phyloP scores from a whole-genome alignment of 2,888 invertebrate genomes.

The Erebia aethiops region DNA sequence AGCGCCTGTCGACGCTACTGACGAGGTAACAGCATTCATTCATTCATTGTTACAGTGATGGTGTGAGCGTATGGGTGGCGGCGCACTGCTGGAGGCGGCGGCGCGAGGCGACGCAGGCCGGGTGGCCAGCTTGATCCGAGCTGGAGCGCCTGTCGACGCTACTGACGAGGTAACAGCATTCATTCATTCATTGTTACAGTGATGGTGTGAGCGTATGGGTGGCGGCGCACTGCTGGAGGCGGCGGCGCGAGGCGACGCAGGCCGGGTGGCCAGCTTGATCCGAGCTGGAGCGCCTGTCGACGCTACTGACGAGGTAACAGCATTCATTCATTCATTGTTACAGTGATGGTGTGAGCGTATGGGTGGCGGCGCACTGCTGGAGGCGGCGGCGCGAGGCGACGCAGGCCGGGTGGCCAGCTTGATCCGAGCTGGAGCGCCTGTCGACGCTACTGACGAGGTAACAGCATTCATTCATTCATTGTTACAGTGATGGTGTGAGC shows the following conservation, averaged over 20 bases:
- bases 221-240: conserved; percentile 90
- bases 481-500: conserved; percentile 73
- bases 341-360: conserved; percentile 79
- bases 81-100: conserved; percentile 89
- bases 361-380: conserved; percentile 88
- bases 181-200: conserved; percentile 54
- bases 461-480: conserved; percentile 11
- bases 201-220: conserved; percentile 81
- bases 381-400: conserved; percentile 92
- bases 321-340: conserved; percentile 21
- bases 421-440: conserved; percentile 86
- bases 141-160: conserved; percentile 86
- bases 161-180: conserved; percentile 85
- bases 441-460: conserved; percentile 89
- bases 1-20: conserved; percentile 87
- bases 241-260: conserved; percentile 92
- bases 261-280: conserved; percentile 87
- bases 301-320: conserved; percentile 87
- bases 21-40: conserved; percentile 81
- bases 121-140: conserved; percentile 87
- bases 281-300: conserved; percentile 87
- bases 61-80: conserved; percentile 84
- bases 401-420: conserved; percentile 88
- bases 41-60: conserved; percentile 68
- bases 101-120: conserved; percentile 92